Percentiles rank a stretch among this genome's conserved stretches.
Conservation (phyloP, 2,113 vertebrate genomes). For the Phycodurus eques region DNA sequence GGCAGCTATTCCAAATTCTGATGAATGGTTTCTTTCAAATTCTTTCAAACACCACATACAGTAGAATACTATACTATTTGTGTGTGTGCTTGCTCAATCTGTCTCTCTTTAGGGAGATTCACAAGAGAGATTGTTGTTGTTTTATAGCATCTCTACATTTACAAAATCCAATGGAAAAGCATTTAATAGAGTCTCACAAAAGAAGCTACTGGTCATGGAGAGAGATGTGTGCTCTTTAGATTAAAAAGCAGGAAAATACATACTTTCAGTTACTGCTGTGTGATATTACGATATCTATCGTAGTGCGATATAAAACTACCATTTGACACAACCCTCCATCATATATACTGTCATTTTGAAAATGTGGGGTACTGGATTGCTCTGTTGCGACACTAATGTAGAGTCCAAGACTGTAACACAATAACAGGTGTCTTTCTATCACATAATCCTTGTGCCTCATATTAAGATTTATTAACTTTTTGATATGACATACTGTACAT, state of each 20-base stretch:
- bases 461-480: too few relatives aligned
- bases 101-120: slow-evolving; percentile 38
- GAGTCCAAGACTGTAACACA: too few relatives aligned
- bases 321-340: too few relatives aligned
- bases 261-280: background rate
- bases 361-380: too few relatives aligned
- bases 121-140: slow-evolving; percentile 19
- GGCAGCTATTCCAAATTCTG: background rate
- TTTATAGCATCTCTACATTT: slow-evolving; percentile 41
- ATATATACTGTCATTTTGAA: too few relatives aligned
- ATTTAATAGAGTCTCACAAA: slow-evolving; percentile 14
- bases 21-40: background rate
- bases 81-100: slow-evolving; percentile 18
- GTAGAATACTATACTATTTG: slow-evolving; percentile 35
- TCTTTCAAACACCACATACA: background rate
- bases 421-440: too few relatives aligned
- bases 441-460: too few relatives aligned
- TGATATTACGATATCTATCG: too few relatives aligned
- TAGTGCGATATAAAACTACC: too few relatives aligned
- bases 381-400: too few relatives aligned
- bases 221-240: slow-evolving; percentile 5
- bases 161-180: slow-evolving; percentile 2
- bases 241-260: background rate
- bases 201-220: slow-evolving; percentile 10
- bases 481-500: too few relatives aligned